Conservation (phyloP, 2,888 invertebrate genomes). For the Diarsia brunnea region DNA sequence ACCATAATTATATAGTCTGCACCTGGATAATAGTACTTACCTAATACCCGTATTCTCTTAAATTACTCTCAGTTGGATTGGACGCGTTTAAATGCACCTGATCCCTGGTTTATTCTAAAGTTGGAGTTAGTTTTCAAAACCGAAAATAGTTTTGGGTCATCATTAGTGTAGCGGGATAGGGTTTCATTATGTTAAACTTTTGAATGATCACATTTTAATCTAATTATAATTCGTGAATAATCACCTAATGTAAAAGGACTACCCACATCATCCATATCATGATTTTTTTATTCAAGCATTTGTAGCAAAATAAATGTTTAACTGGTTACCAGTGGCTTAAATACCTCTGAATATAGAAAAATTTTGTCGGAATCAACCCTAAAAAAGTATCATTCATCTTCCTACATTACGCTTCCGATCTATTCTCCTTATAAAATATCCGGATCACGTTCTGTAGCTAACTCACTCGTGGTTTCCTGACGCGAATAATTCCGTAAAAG, state of each 20-base stretch:
- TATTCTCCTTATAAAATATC: constrained; percentile 23
- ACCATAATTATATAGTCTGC: not conserved
- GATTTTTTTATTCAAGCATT: not conserved
- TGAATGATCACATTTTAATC: constrained; percentile 11
- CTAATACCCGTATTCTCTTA: constrained; percentile 51
- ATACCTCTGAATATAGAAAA: not conserved
- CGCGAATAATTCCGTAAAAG: constrained; percentile 46
- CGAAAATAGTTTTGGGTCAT: not conserved
- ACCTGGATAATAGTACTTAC: not conserved
- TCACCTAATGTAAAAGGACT: not conserved
- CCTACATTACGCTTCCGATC: not conserved
- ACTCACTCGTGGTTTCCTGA: constrained; percentile 35
- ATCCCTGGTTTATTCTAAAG: constrained; percentile 34
- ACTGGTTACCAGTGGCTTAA: not conserved
- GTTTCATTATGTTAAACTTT: not conserved
- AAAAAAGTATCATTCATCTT: constrained; percentile 14
- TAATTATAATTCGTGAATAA: not conserved
- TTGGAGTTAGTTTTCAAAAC: not conserved
- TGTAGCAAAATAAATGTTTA: not conserved
- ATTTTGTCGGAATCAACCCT: not conserved
- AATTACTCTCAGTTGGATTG: constrained; percentile 66
- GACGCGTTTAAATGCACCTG: constrained; percentile 61
- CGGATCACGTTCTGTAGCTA: constrained; percentile 47
- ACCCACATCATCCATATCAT: not conserved
- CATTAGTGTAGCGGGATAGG: too few relatives aligned